These are phyloP conservation scores for Bathynomus jamesi DNA, from an alignment of 1,140 invertebrate genomes.

Conservation along the genomic window DNA sequence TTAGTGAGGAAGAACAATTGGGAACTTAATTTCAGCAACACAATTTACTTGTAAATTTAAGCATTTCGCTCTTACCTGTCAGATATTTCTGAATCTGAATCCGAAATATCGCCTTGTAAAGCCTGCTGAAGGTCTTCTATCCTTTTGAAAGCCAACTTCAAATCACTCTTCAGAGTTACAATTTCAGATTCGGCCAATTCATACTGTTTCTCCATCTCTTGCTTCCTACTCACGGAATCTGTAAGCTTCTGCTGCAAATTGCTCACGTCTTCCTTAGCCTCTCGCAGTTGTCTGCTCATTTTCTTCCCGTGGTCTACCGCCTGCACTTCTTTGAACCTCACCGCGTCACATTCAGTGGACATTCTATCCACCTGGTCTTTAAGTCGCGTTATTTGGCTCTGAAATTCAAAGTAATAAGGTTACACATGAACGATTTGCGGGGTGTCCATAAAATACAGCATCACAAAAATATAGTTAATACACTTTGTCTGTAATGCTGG, in stretches of 20 bases:
- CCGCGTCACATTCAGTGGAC: constrained; percentile 60
- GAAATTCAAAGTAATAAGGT: no score
- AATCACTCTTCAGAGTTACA: constrained; percentile 53
- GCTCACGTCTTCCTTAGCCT: constrained; percentile 62
- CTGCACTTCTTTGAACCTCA: constrained; percentile 61
- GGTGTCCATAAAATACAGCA: constrained; percentile 21
- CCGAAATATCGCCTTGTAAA: constrained; percentile 53
- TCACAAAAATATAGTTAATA: constrained; percentile 5
- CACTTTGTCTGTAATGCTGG: background rate
- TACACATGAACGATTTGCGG: no score
- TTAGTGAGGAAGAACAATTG: background rate
- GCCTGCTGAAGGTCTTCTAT: constrained; percentile 76
- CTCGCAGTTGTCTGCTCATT: constrained; percentile 51
- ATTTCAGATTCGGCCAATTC: constrained; percentile 46
- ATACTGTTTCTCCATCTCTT: constrained; percentile 60
- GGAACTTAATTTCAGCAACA: background rate
- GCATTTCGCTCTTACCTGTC: constrained; percentile 30
- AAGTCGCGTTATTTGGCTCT: constrained; percentile 63
- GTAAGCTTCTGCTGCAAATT: constrained; percentile 58
- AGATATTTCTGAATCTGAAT: constrained; percentile 34
- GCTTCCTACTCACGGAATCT: constrained; percentile 59
- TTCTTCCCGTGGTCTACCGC: constrained; percentile 67
- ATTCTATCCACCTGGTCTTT: constrained; percentile 76
- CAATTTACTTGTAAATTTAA: constrained; percentile 2
- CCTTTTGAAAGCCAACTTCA: constrained; percentile 68